Base-by-base conservation (phyloP, 1,140 invertebrate species). In the Holotrichia oblita region DNA sequence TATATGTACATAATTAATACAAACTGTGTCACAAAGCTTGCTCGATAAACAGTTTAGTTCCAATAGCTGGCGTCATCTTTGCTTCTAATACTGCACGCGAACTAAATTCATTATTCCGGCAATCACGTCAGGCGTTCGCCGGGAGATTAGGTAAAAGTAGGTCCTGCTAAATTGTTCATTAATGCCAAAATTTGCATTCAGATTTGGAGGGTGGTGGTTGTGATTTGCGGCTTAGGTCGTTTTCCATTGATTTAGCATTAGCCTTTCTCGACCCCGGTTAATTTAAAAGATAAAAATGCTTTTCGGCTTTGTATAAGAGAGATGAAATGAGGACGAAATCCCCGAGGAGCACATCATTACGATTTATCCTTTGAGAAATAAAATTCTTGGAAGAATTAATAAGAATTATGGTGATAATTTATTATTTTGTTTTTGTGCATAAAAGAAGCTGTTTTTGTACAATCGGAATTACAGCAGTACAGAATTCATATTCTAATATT, bases 241-340 rank as follows among this genome's bases (percentile, higher is more conserved):
- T 69, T 69, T n/a, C 61, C 61, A 69, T 69, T 69, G 61, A 69
- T 69, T 69, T 69, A 69, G 61, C 27, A 69, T 69, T 69, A 69
- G 22, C 61, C 61, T 34, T 27, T 20, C 27, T 55, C 48, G n/a
- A 6, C 17, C 48, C 61, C 27, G 61, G 12, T 22, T 69, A 69
- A 69, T 69, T 69, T 27, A 34, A 22, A 34, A 69, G 61, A 69
- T 69, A 69, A 69, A 69, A 69, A 22, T 69, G 24, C 22, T 69
- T 22, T 22, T 27, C 22, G 61, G 10, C 12, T 34, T 27, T 34
- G n/a, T 55, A 17, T 14, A 17, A 55, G 48, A 55, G 17, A 7
- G n/a, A 6, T 14, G 14, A 2, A 14, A 44, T 2, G 14, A 17
- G 17, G 14, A 6, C 14, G n/a, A 55, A 55, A 17, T 14, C n/a